Evolutionary conservation across 2,797 vertebrate genomes (phyloP), one percentile per base, ranked within the genome.

Genomic region (Hypotaenidia philippensis): DNA sequence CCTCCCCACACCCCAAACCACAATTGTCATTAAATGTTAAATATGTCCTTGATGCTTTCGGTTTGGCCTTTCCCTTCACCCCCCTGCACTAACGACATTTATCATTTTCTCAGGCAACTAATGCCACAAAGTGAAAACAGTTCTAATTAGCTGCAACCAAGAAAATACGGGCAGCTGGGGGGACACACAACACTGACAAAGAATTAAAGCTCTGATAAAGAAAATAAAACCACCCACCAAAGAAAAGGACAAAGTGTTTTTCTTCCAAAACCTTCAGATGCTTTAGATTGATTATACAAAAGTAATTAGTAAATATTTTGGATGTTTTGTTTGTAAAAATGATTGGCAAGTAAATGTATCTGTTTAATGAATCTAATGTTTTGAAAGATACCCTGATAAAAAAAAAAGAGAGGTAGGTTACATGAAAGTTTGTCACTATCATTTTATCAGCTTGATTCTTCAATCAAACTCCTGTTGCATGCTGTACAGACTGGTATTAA

Each of bases 191-290:
- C 41, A 44, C 18, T 18, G 66, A 53, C 4, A 41, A 74, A 63
- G 18, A 50, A 25, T 47, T 38, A 45, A 49, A 10, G 38, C 11
- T 41, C 52, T 38, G 1, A 0, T 13, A 47, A 8, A 59, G 36
- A 29, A 65, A 17, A 60, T 0, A 72, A 29, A 76, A 22, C 2
- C 5, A 56, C 0, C 1, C 7, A 18, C 19, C 1, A 8, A 32
- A 55, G 71, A 18, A 40, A 19, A 44, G 2, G 1, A 57, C 77
- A 64, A 41, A 9, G 32, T 3, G 1, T 4, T 57, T 63, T 78
- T 56, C 22, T 78, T 70, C 21, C 41, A 38, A 69, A 9, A 66
- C 6, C 8, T 22, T 5, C 47, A 8, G 71, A 14, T 19, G 4
- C 21, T 64, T 55, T 72, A 1, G 1, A 38, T 74, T 60, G 1